Percentiles rank a stretch among this genome's conserved stretches.
phyloP scores from a whole-genome alignment of 2,888 invertebrate species.

The Drosophila flavopinicola region DNA sequence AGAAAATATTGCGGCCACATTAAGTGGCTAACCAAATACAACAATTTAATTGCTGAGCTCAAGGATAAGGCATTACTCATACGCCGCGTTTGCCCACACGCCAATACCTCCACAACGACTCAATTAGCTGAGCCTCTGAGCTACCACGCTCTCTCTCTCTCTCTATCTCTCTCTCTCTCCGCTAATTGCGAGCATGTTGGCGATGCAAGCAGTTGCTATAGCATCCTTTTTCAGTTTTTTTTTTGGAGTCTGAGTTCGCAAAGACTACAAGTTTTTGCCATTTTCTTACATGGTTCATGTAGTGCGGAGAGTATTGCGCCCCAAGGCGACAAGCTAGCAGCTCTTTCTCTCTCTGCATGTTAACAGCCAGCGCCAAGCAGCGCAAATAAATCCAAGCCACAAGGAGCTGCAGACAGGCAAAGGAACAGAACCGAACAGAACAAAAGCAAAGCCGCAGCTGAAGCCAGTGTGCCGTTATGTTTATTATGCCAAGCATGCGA shows the following conservation, averaged over 20 bases:
- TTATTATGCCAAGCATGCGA: conserved; percentile 76
- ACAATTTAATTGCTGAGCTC: conserved; percentile 57
- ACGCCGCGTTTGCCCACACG: conserved; percentile 27
- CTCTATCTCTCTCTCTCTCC: background rate
- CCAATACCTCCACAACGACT: conserved; percentile 25
- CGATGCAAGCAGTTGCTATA: conserved; percentile 27
- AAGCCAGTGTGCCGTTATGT: conserved; percentile 55
- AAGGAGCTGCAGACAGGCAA: conserved; percentile 30
- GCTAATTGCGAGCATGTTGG: conserved; percentile 63
- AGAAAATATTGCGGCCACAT: conserved; percentile 11
- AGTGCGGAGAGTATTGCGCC: conserved; percentile 25
- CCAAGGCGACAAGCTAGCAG: conserved; percentile 49
- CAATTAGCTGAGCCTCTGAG: conserved; percentile 56
- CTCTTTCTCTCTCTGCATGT: conserved; percentile 38
- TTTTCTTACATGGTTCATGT: conserved; percentile 61
- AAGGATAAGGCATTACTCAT: conserved; percentile 31
- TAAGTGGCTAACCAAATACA: conserved; percentile 47
- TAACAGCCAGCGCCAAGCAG: conserved; percentile 31
- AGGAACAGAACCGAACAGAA: conserved; percentile 13
- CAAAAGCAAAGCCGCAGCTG: conserved; percentile 21
- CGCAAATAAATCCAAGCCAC: conserved; percentile 46
- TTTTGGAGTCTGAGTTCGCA: conserved; percentile 26
- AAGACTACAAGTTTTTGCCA: conserved; percentile 72
- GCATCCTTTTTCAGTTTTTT: background rate
- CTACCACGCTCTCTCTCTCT: background rate